These are phyloP conservation scores for Mustelus asterias DNA, from an alignment of 2,113 vertebrate genomes.

Conservation along the genomic window DNA sequence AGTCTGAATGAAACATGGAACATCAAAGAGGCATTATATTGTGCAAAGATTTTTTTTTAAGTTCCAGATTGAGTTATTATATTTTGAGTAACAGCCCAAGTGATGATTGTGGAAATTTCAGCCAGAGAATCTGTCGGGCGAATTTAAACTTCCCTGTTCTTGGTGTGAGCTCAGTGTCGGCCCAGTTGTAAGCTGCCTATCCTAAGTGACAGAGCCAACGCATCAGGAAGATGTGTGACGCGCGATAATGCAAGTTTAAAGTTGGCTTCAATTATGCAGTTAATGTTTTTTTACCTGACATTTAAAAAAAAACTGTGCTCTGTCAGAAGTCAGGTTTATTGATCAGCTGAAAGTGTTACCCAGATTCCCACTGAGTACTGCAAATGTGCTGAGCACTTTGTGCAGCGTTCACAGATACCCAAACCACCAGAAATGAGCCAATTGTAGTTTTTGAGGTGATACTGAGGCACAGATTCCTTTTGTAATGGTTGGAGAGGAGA, in stretches of 20 bases:
- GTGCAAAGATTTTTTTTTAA: neutral
- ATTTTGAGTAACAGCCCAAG: neutral
- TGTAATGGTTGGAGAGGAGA: neutral
- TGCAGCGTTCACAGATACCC: neutral
- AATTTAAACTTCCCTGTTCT: neutral
- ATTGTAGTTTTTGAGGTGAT: neutral
- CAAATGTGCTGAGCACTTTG: neutral
- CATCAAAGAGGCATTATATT: neutral
- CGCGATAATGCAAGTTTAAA: neutral
- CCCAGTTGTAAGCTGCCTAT: neutral
- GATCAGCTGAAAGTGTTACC: neutral
- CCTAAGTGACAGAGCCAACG: neutral
- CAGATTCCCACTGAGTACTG: neutral
- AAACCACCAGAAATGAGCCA: neutral
- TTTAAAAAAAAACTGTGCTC: neutral
- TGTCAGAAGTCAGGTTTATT: neutral
- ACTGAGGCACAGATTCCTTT: neutral
- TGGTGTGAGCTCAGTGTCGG: neutral
- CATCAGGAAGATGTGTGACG: neutral
- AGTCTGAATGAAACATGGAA: neutral
- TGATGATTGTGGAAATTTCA: neutral
- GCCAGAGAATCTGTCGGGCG: neutral
- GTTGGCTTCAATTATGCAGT: neutral
- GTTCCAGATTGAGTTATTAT: neutral
- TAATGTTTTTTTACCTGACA: neutral